Percentiles rank a stretch among this genome's conserved stretches.
phyloP scores from a whole-genome alignment of 2,888 invertebrate species.

The Notodonta ziczac region DNA sequence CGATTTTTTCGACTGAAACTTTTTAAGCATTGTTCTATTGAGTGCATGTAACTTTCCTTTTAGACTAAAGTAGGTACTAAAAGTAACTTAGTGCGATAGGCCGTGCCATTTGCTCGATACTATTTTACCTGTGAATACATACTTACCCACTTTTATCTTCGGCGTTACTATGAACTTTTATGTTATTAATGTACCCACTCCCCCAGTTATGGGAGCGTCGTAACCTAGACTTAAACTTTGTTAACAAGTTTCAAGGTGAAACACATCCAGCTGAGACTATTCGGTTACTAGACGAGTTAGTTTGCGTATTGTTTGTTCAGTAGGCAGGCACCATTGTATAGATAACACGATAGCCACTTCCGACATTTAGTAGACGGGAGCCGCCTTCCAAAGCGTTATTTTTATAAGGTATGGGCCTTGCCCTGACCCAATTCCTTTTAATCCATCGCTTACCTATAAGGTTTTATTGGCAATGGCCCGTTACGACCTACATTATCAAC shows the following conservation, averaged over 20 bases:
- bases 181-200: slow-evolving; percentile 20
- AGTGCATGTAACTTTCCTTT: slow-evolving; percentile 72
- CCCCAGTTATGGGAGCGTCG: slow-evolving; percentile 26
- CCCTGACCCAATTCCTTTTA: slow-evolving; percentile 82
- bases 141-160: slow-evolving; percentile 23
- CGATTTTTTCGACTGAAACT: slow-evolving; percentile 51
- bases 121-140: slow-evolving; percentile 34
- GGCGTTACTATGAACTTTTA: slow-evolving; percentile 28
- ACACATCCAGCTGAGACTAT: slow-evolving; percentile 28
- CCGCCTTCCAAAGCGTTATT: slow-evolving; percentile 68
- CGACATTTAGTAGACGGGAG: slow-evolving; percentile 55
- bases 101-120: slow-evolving; percentile 42
- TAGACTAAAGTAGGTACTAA: slow-evolving; percentile 52
- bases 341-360: slow-evolving; percentile 60
- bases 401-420: slow-evolving; percentile 75
- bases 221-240: slow-evolving; percentile 33
- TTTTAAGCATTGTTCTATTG: slow-evolving; percentile 64
- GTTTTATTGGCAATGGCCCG: slow-evolving; percentile 84
- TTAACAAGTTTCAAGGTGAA: slow-evolving; percentile 34
- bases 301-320: slow-evolving; percentile 48
- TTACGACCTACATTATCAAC: slow-evolving; percentile 84
- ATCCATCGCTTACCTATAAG: slow-evolving; percentile 85
- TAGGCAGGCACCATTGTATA: slow-evolving; percentile 47
- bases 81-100: slow-evolving; percentile 60
- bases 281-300: slow-evolving; percentile 32